Evolutionary conservation across 1,140 invertebrate genomes (phyloP).

Genomic region (Uloborus diversus): DNA sequence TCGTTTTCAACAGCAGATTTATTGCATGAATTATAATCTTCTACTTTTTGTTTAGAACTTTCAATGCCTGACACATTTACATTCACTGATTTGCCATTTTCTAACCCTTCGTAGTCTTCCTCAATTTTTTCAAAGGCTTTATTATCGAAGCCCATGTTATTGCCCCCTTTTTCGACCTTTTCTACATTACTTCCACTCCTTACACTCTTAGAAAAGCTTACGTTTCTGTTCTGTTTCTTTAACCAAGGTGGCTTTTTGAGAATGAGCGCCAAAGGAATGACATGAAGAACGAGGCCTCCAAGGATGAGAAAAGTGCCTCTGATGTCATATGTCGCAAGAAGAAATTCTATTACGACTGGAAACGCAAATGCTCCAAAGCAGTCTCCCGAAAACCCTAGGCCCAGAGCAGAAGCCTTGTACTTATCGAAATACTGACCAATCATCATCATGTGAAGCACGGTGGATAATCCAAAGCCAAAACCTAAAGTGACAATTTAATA

Average conservation of each 20-base stretch:
- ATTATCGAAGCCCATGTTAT: background rate
- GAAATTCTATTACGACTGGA: slow-evolving; percentile 62
- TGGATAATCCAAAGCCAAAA: slow-evolving; percentile 62
- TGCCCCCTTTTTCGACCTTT: background rate
- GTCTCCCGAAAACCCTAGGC: slow-evolving; percentile 63
- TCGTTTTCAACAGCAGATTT: too few relatives aligned
- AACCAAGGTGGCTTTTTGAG: slow-evolving; percentile 71
- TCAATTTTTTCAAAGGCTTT: background rate
- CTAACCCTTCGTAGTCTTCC: background rate
- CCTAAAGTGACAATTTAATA: too few relatives aligned
- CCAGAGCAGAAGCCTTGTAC: slow-evolving; percentile 61
- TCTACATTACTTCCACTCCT: background rate
- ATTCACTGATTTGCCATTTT: too few relatives aligned
- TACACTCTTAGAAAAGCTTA: background rate
- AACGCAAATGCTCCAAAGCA: slow-evolving; percentile 64
- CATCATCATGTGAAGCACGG: slow-evolving; percentile 61
- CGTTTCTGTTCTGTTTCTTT: background rate
- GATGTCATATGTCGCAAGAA: slow-evolving; percentile 52
- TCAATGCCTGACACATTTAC: too few relatives aligned
- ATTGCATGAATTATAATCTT: too few relatives aligned
- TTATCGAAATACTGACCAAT: slow-evolving; percentile 62
- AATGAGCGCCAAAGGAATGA: slow-evolving; percentile 80
- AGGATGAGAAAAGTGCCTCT: slow-evolving; percentile 72
- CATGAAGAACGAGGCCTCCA: slow-evolving; percentile 82
- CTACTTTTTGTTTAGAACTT: too few relatives aligned